phyloP scores from a whole-genome alignment of 2,797 vertebrate species.

The Enoplosus armatus region DNA sequence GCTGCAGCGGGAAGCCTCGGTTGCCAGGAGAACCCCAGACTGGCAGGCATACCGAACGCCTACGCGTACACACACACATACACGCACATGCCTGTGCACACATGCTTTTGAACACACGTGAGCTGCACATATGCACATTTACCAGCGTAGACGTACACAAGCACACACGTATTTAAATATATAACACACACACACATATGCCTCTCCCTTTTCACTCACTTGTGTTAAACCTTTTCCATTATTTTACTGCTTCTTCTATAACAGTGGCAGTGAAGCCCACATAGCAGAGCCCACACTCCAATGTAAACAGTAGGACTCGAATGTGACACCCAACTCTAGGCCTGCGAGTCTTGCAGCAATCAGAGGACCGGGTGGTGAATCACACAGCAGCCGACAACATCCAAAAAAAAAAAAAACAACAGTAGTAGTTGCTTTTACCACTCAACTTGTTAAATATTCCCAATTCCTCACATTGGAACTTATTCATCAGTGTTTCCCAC shows the following conservation, averaged over 20 bases:
- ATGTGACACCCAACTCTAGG: slow-evolving; percentile 53
- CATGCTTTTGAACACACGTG: slow-evolving; percentile 65
- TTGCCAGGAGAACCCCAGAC: slow-evolving; percentile 85
- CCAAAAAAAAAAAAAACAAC: slow-evolving; percentile 4
- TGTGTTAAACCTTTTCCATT: slow-evolving; percentile 64
- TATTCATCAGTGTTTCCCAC: slow-evolving; percentile 66
- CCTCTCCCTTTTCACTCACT: slow-evolving; percentile 30
- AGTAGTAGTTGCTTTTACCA: slow-evolving; percentile 48
- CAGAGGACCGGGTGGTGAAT: slow-evolving; percentile 59
- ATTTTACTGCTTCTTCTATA: slow-evolving; percentile 66
- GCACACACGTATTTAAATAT: slow-evolving; percentile 28
- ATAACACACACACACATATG: slow-evolving; percentile 15
- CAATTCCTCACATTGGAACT: slow-evolving; percentile 65
- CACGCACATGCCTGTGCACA: slow-evolving; percentile 46
- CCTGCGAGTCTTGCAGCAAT: slow-evolving; percentile 42
- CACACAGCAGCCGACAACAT: slow-evolving; percentile 31
- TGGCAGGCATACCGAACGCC: slow-evolving; percentile 81
- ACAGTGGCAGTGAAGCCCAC: slow-evolving; percentile 58
- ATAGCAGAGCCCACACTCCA: slow-evolving; percentile 40
- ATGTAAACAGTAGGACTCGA: slow-evolving; percentile 64
- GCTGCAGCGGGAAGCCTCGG: slow-evolving; percentile 77
- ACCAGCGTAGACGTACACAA: slow-evolving; percentile 27
- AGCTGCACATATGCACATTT: slow-evolving; percentile 37
- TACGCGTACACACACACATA: slow-evolving; percentile 61
- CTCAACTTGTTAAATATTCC: slow-evolving; percentile 63